Conservation (phyloP, 2,888 invertebrate species). For the Machimus atricapillus region DNA sequence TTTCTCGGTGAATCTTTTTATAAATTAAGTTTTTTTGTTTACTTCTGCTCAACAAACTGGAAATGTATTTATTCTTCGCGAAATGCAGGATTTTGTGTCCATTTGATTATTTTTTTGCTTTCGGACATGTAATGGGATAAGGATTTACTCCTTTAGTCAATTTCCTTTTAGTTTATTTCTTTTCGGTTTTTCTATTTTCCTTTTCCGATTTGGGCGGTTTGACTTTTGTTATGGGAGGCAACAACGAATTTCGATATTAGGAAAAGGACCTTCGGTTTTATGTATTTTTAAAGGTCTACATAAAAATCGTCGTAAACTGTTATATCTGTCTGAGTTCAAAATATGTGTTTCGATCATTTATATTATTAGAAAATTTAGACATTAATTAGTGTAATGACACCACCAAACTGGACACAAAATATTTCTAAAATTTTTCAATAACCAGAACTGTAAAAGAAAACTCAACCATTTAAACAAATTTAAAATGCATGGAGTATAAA, state of each 20-base stretch:
- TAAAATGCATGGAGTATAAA: background rate
- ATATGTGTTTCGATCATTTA: too few relatives aligned
- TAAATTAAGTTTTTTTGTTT: background rate
- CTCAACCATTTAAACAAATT: background rate
- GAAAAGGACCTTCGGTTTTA: background rate
- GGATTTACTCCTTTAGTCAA: background rate
- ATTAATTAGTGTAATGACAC: too few relatives aligned
- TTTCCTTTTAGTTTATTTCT: background rate
- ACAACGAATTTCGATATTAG: background rate
- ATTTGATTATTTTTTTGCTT: background rate
- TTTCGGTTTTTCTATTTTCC: background rate
- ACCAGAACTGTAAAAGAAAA: too few relatives aligned
- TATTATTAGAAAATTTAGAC: too few relatives aligned
- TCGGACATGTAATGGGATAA: background rate
- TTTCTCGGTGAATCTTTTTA: background rate
- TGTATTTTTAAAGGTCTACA: background rate
- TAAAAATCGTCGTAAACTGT: background rate
- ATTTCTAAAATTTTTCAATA: too few relatives aligned
- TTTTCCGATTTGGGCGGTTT: background rate
- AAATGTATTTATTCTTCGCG: background rate
- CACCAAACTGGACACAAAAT: too few relatives aligned
- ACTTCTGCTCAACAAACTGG: background rate
- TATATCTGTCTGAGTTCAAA: too few relatives aligned
- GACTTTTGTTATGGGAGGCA: background rate
- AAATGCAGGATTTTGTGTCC: background rate